Conservation (phyloP, 2,888 invertebrate genomes). For the Belgica antarctica region DNA sequence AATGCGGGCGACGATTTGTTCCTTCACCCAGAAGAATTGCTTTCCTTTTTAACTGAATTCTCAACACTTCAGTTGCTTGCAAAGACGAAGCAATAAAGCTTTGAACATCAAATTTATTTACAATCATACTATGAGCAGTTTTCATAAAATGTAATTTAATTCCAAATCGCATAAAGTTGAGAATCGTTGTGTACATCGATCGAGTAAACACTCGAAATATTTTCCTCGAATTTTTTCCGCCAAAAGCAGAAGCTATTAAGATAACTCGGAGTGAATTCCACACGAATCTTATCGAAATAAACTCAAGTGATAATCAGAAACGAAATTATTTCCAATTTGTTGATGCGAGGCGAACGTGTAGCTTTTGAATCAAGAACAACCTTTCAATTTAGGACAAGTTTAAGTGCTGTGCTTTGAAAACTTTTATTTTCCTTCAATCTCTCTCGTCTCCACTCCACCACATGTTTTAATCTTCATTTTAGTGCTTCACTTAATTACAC, state of each 20-base stretch:
- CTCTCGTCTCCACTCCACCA: neutral
- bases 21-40: neutral
- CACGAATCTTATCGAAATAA: conserved; percentile 7
- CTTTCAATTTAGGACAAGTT: no score
- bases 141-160: conserved; percentile 11
- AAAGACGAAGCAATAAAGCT: neutral
- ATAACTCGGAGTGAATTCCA: no score
- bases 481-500: neutral
- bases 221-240: neutral
- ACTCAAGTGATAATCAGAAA: neutral
- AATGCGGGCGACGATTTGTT: neutral
- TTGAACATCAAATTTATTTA: conserved; percentile 2
- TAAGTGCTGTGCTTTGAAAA: neutral
- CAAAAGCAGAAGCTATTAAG: neutral
- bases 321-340: neutral
- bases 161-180: neutral
- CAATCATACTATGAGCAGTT: conserved; percentile 5
- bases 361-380: neutral
- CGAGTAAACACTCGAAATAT: neutral
- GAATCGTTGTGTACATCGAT: neutral
- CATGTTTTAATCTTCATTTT: neutral
- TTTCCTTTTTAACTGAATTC: no score
- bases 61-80: neutral
- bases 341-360: neutral
- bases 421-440: neutral